Conservation (phyloP, 2,888 invertebrate genomes). For the Apodemia hepburni region DNA sequence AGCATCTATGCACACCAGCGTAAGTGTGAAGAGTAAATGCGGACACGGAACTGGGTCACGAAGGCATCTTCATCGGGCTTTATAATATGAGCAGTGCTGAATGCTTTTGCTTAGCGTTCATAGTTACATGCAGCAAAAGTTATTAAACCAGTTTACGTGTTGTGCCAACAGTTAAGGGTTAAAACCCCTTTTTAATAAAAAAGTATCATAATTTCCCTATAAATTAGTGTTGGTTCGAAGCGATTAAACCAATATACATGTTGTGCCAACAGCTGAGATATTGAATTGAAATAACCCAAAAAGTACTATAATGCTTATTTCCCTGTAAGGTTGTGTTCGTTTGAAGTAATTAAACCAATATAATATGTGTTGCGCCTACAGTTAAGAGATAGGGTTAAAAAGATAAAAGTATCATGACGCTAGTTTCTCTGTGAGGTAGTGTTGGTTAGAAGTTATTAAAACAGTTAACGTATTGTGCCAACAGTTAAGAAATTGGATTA, state of each 20-base stretch:
- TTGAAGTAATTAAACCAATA: slow-evolving; percentile 8
- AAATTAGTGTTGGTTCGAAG: no score
- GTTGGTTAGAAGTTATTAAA: background rate
- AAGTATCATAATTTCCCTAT: no score
- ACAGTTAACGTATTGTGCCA: slow-evolving; percentile 13
- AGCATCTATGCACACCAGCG: slow-evolving; percentile 27
- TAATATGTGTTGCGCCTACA: slow-evolving; percentile 3
- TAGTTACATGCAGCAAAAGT: slow-evolving; percentile 9
- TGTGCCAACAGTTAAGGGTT: slow-evolving; percentile 4
- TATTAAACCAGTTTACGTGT: slow-evolving; percentile 14
- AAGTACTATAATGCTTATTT: no score
- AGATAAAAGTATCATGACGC: no score
- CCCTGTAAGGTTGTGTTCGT: no score
- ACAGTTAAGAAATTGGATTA: slow-evolving; percentile 11
- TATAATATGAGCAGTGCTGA: slow-evolving; percentile 35
- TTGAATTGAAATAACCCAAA: no score
- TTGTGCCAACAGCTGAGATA: no score
- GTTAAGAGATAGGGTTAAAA: slow-evolving; percentile 10
- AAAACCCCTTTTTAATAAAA: background rate
- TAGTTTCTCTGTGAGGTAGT: no score
- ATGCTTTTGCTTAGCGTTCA: slow-evolving; percentile 24
- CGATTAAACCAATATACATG: no score
- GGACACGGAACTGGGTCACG: slow-evolving; percentile 54
- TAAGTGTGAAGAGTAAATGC: slow-evolving; percentile 40
- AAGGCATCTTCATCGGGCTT: slow-evolving; percentile 40